Evolutionary conservation across 2,888 invertebrate species (phyloP), one percentile per base, ranked within the genome.

Genomic region (Microplitis deprimator): DNA sequence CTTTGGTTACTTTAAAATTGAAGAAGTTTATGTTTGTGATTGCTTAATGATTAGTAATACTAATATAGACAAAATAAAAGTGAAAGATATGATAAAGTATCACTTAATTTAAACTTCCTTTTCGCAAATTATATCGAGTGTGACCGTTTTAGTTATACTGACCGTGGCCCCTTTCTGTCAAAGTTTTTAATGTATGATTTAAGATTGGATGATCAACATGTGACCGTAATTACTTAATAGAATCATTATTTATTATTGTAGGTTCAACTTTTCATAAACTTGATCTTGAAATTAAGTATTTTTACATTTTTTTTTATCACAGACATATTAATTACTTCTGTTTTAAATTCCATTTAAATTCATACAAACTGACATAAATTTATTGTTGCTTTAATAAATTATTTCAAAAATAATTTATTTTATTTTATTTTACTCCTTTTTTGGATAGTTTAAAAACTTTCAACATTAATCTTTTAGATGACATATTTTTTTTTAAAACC

Each of bases 161-260:
- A 81, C 85, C 84, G 79, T 86, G 85, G 84, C 84, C 84, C 81
- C 84, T 78, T 86, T 86, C 80, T 81, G 79, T 83, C 80, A 82
- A 81, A 77, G 79, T 82, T 81, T 80, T 82, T 82, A 84, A 79
- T 59, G 78, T 77, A 77, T 80, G 77, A 79, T 76, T 79, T 80
- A 70, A 73, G 70, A 70, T 68, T 65, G 71, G 10, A 50, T 50
- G 50, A 50, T 50, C 50, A 50, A 13, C 8, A 50, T 50, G 5
- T 50, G 13, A 50, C 50, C 29, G 29, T 29, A 50, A 13, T 50
- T 8, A 13, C 13, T 50, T 50, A 50, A 50, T 50, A 13, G 13
- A 50, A 0, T 50, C 3, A 2, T 13, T 50, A 5, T 50, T 50
- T 29, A 29, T 29, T 29, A 29, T 50, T 50, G 50, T 13, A 13